These are phyloP conservation scores for Bombus turneri DNA, from an alignment of 1,140 invertebrate genomes.

Conservation along the genomic window DNA sequence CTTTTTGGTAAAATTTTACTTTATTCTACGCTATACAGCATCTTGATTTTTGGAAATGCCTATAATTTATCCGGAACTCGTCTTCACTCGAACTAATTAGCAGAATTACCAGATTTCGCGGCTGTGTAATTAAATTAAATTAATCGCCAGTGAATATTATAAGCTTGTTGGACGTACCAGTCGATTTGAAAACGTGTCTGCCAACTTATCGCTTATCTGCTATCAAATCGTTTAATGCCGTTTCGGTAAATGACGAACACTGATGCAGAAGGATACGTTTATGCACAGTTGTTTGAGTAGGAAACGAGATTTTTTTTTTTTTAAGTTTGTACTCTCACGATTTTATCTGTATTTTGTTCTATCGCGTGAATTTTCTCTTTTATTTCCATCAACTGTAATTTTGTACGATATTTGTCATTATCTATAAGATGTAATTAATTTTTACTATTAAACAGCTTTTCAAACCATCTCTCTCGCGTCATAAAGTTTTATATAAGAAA, in stretches of 20 bases:
- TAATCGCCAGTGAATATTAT: neutral
- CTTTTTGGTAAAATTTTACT: no score
- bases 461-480: neutral
- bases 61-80: neutral
- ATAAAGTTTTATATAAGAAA: neutral
- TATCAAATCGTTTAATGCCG: neutral
- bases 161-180: neutral
- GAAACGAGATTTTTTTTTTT: neutral
- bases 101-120: neutral
- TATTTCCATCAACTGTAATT: neutral
- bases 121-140: neutral
- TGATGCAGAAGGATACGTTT: neutral
- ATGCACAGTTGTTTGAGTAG: neutral
- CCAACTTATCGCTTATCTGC: slow-evolving; percentile 2
- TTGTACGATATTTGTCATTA: neutral
- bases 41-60: no score
- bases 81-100: neutral
- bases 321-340: no score
- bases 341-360: neutral
- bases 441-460: neutral
- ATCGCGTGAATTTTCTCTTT: no score
- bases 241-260: neutral
- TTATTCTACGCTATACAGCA: neutral
- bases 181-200: neutral
- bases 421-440: neutral